Evolutionary conservation across 2,888 invertebrate species (phyloP), one percentile per base, ranked within the genome.

Genomic region (Lepidocyrtoides sp.): DNA sequence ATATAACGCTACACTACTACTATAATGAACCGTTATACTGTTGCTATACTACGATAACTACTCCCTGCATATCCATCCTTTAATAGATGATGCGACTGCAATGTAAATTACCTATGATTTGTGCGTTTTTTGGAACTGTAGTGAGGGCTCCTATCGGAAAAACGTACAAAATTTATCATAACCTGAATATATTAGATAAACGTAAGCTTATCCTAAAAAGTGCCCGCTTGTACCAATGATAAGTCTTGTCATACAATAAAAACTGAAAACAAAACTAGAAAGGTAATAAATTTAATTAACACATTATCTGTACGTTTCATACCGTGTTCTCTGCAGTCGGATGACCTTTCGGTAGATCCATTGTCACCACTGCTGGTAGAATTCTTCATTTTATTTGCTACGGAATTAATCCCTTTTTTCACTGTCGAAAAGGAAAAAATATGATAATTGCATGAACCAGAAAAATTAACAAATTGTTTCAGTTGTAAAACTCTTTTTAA

Each of bases 351-450:
- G 29, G 12, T 7, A 44, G 41, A n/a, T n/a, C n/a, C n/a, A n/a
- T n/a, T n/a, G n/a, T n/a, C 54, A 29, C 17, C 54, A 32, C 48
- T 36, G 8, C 29, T 66, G 1, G 91, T 91, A 3, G 81, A 29
- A 85, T 91, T 91, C 20, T 79, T 85, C 41, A 89, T 69, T 23
- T 75, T 79, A 26, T 54, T 32, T 1, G 89, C 72, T 41, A 84
- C 81, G 2, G 48, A 41, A 72, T 91, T 57, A 4, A 89, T 82
- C 0, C 91, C 91, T 69, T 91, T 85, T 20, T 84, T 60, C 26
- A 89, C 91, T 91, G 63, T 26, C 3, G 23, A 48, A 60, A 29
- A 60, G 12, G 48, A n/a, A 48, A 8, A 8, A 32, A 20, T 60
- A 23, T 57, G 14, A 23, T 8, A 36, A 10, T 29, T 12, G n/a